Base-by-base conservation (phyloP, 2,797 vertebrate species). In the Taenioides sp. region DNA sequence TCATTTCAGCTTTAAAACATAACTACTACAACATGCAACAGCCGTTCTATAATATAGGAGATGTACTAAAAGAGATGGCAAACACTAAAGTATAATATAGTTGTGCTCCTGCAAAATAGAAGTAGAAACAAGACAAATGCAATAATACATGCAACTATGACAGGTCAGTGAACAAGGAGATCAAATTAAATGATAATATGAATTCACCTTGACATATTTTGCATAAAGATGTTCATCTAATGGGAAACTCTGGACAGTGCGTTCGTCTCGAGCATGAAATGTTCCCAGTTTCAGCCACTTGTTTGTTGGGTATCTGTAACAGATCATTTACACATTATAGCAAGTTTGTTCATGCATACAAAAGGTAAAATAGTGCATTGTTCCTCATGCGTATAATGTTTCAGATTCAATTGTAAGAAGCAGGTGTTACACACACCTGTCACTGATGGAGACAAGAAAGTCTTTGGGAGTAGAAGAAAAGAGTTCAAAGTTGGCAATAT, bases 401-500 rank as follows among this genome's bases (percentile, higher is more conserved):
- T 59, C 57, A 27, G 25, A 23, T 25, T n/a, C 4, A 37, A 11
- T 22, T 20, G 31, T 37, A 62, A 64, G 20, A 43, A 27, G 34
- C 3, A 47, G 40, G n/a, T 65, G 20, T 37, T 40, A 52, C 23
- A 52, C 23, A 73, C 89, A 99, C 98, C 98, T 96, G 89, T 99
- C 97, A 87, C 97, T 99, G 85, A 98, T 99, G 54, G 96, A 99
- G 69, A 99, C 96, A 64, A 98, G 89, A 77, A 99, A 99, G 86
- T 98, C 98, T 92, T 96, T 98, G 60, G 98, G 98, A 78, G 96
- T 98, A n/a, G 98, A 99, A 54, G 98, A 99, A 91, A 99, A 99
- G 69, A 99, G 95, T 82, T 99, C 98, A 83, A 98, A 98, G 89
- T 99, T 99, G 75, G 98, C 98, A 37, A 99, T 98, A 88, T 98